These are phyloP conservation scores for Spea hammondii DNA, from an alignment of 2,797 vertebrate genomes.

Conservation along the genomic window DNA sequence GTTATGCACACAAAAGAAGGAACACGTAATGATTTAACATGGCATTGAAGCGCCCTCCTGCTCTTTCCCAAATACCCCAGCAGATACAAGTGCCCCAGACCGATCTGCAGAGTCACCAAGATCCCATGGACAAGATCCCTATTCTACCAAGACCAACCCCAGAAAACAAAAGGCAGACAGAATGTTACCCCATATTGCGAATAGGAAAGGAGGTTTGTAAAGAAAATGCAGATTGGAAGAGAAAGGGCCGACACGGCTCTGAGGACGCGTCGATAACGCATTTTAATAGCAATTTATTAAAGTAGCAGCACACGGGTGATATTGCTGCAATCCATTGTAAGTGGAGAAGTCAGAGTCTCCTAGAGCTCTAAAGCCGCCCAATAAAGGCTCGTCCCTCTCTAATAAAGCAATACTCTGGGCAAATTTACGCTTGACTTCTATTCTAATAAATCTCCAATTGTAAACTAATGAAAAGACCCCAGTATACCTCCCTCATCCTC, in stretches of 20 bases:
- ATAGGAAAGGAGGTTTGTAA: constrained; percentile 42
- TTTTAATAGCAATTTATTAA: constrained; percentile 83
- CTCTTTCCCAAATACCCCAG: too few species aligned
- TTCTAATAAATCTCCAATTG: constrained; percentile 87
- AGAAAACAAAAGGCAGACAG: neutral
- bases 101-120: too few species aligned
- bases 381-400: constrained; percentile 79
- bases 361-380: constrained; percentile 78
- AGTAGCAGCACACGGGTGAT: constrained; percentile 76
- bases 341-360: constrained; percentile 83
- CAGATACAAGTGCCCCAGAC: too few species aligned
- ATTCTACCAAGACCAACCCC: too few species aligned
- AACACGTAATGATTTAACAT: too few species aligned
- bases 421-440: constrained; percentile 84
- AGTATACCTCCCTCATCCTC: constrained; percentile 79
- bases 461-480: constrained; percentile 86
- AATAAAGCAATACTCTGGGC: constrained; percentile 81
- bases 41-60: too few species aligned
- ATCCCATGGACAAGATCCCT: too few species aligned
- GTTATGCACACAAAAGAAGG: too few species aligned
- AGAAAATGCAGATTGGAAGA: constrained; percentile 60
- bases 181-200: constrained; percentile 48
- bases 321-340: constrained; percentile 79
- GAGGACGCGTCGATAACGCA: constrained; percentile 78
- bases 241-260: constrained; percentile 75